Conservation (phyloP, 2,113 vertebrate genomes). For the Ciconia maguari region DNA sequence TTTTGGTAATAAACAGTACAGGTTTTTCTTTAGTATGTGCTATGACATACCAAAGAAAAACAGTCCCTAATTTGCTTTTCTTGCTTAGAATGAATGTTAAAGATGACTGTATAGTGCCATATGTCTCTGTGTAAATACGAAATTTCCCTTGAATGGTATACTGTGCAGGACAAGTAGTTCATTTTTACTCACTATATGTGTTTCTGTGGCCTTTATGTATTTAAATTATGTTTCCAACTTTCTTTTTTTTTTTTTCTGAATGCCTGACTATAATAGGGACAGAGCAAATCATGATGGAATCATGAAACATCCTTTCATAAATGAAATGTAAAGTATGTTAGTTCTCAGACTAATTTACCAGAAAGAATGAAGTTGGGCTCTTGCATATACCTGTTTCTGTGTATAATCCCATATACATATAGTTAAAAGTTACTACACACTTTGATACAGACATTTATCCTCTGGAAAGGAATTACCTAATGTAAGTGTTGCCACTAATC, state of each 20-base stretch:
- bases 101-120: neutral
- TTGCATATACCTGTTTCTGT: neutral
- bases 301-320: neutral
- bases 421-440: neutral
- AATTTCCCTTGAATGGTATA: neutral
- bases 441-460: neutral
- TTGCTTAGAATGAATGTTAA: neutral
- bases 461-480: neutral
- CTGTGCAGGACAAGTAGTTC: neutral
- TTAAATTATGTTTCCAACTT: neutral
- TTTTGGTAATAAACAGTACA: neutral
- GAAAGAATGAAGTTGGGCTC: neutral
- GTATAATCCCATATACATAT: neutral
- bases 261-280: neutral
- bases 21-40: neutral
- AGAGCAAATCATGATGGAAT: neutral
- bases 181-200: neutral
- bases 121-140: neutral
- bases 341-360: neutral
- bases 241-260: neutral
- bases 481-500: neutral
- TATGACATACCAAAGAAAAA: constrained; percentile 11
- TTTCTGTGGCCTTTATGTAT: neutral
- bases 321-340: neutral
- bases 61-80: neutral